Evolutionary conservation across 2,797 vertebrate species (phyloP).

Genomic region (Mallotus villosus): DNA sequence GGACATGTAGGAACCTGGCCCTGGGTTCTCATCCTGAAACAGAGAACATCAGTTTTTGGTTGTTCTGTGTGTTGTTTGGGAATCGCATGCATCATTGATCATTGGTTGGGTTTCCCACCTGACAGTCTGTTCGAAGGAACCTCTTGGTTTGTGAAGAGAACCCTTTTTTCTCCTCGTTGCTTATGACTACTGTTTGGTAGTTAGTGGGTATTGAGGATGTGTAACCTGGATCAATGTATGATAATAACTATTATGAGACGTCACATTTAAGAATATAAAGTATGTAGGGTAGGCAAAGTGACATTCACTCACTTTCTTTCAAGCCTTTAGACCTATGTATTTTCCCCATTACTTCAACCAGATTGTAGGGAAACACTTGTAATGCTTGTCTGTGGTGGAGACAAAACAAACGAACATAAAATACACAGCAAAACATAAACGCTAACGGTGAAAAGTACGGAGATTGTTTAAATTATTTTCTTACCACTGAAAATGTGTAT

Average conservation of each 20-base stretch:
- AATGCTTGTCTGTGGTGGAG: neutral
- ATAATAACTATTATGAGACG: conserved; percentile 1
- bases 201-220: conserved; percentile 66
- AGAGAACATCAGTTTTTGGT: conserved; percentile 20
- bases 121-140: conserved; percentile 58
- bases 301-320: conserved; percentile 44
- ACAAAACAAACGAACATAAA: neutral
- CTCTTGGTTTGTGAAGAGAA: conserved; percentile 75
- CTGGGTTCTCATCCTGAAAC: conserved; percentile 75
- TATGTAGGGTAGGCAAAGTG: neutral
- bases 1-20: conserved; percentile 71
- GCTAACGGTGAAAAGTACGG: too few species aligned
- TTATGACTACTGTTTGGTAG: conserved; percentile 42
- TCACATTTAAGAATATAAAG: neutral
- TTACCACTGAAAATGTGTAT: neutral
- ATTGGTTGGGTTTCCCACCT: conserved; percentile 52
- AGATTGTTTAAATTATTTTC: neutral
- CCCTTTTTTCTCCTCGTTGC: conserved; percentile 62
- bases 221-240: conserved; percentile 20
- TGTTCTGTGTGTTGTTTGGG: too few species aligned
- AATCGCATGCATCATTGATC: neutral
- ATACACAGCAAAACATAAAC: neutral
- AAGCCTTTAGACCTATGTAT: conserved; percentile 17
- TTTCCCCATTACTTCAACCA: conserved; percentile 21
- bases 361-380: neutral